Base-by-base conservation (phyloP, 2,113 vertebrate species). In the Clinocottus analis region DNA sequence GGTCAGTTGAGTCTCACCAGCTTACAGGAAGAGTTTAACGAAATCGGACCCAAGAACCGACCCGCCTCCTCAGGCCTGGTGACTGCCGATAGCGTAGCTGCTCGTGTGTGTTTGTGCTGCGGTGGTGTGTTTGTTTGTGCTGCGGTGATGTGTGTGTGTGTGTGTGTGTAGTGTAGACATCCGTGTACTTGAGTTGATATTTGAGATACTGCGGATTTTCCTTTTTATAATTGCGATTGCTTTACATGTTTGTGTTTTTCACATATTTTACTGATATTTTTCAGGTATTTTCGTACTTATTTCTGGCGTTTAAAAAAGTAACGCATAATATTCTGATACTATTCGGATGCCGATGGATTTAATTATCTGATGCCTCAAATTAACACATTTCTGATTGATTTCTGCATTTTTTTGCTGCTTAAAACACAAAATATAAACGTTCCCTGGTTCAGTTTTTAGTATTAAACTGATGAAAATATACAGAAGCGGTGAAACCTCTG, bases 1-100 rank as follows among this genome's bases (percentile, higher is more conserved):
- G 81, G 29, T 84, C 74, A 77, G 75, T 61, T 89, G 78, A 90
- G 76, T 84, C 86, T 91, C 58, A 77, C 21, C 65, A 68, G 29
- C 70, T 84, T 91, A 78, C 90, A 91, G 83, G 79, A 90, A 31
- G 88, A 90, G 59, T 82, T 84, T 5, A 67, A 72, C 0, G 86
- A 74, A 39, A 49, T 62, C 1, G 64, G 79, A 85, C 7, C 11
- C 3, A 72, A 19, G 0, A 56, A 33, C 19, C 1, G 1, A n/a
- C 37, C n/a, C 19, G 4, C 63, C 71, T 10, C 82, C 39, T 59
- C 80, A 0, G 39, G 49, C 82, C 39, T 0, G 85, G 89, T 90
- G 87, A 89, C 59, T 58, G 35, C 41, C 74, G 43, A 23, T 81
- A 72, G 51, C 25, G 17, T 80, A 79, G 88, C 67, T 51, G 23